These are phyloP conservation scores for Oxytorus armatus DNA, from an alignment of 2,888 invertebrate species.

Conservation along the genomic window DNA sequence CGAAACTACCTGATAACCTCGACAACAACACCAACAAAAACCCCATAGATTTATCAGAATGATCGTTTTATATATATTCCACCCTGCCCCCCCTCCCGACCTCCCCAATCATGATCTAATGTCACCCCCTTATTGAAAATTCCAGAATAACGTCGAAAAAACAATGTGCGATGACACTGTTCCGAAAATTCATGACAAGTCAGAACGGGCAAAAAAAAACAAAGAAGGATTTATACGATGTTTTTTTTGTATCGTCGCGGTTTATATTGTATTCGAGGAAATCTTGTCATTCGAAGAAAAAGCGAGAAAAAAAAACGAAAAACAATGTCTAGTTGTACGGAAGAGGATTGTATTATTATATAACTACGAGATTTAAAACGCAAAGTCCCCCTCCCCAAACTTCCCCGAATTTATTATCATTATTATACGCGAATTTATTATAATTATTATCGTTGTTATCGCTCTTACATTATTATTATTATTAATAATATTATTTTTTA, in stretches of 20 bases:
- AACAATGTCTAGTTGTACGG: conserved; percentile 74
- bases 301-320: too few species aligned
- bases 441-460: conserved; percentile 76
- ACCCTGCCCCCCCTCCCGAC: too few species aligned
- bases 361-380: conserved; percentile 56
- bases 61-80: conserved; percentile 30
- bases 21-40: conserved; percentile 46
- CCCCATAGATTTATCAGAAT: conserved; percentile 51
- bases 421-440: conserved; percentile 73
- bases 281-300: conserved; percentile 68
- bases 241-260: conserved; percentile 51
- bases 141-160: conserved; percentile 31
- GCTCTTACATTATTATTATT: conserved; percentile 71
- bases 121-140: conserved; percentile 31
- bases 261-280: conserved; percentile 61
- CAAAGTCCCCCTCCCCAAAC: conserved; percentile 33
- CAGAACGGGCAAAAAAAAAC: conserved; percentile 3
- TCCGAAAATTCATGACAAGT: conserved; percentile 28
- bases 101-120: conserved; percentile 4
- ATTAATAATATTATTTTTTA: conserved; percentile 72
- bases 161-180: not conserved
- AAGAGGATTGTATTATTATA: conserved; percentile 67
- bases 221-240: conserved; percentile 3
- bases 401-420: conserved; percentile 71
- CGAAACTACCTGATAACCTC: conserved; percentile 61